Evolutionary conservation across 2,797 vertebrate genomes (phyloP), one percentile per base, ranked within the genome.

Genomic region (Sphenodon punctatus): DNA sequence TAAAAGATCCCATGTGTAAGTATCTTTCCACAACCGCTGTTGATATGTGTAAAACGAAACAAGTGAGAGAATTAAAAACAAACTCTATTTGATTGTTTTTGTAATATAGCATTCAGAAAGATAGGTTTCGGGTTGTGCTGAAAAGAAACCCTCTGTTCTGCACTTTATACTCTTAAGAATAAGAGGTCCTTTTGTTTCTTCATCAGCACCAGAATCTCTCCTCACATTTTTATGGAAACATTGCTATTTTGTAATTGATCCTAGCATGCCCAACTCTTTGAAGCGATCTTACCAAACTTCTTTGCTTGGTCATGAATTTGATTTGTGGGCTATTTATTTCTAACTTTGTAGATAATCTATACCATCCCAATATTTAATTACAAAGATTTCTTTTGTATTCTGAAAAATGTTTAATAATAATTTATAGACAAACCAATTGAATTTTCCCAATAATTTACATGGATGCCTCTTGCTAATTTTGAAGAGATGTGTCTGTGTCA

Each of bases 381-480:
- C 82, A 61, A 70, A 85, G 69, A 82, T 74, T 76, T 20, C 78
- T 82, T 89, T 88, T 30, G 58, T 58, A 36, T 36, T 36, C 55
- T 23, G 78, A 78, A 84, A 45, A 72, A 89, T 38, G 75, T 82
- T 84, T 70, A 16, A 78, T 86, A 1, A 80, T 2, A 78, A 67
- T 82, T 45, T 9, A 75, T 38, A 74, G 85, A 48, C 78, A 82
- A 89, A 36, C 22, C 10, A 23, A 53, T 55, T 80, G 67, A 39
- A 53, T 2, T 39, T 36, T 75, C 86, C 58, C 39, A 48, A 76
- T 53, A 76, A 53, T 72, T 75, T 56, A 69, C 36, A 34, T 58
- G n/a, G n/a, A 58, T 23, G 19, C 20, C 81, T 82, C 69, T 75
- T 27, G 34, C 78, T 77, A 79, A 84, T 88, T 55, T n/a, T 1